phyloP scores from a whole-genome alignment of 2,113 vertebrate genomes.

The Paramisgurnus dabryanus region DNA sequence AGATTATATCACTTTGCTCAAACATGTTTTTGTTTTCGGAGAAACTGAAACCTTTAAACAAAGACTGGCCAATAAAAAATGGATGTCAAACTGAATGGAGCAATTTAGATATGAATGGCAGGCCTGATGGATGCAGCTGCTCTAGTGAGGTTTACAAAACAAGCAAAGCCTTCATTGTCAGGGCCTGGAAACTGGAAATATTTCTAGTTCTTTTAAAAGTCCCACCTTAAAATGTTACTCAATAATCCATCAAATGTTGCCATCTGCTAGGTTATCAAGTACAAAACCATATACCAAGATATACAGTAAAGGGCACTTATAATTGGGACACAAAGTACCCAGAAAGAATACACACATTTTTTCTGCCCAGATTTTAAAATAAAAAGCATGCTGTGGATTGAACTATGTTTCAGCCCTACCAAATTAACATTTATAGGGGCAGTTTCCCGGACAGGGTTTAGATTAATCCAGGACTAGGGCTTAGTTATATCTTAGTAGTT shows the following conservation, averaged over 20 bases:
- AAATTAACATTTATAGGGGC: no score
- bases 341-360: neutral
- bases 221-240: neutral
- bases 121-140: slow-evolving; percentile 18
- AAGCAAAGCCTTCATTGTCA: slow-evolving; percentile 8
- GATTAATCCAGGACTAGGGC: no score
- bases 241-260: no score
- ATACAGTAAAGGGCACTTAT: no score
- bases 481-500: no score
- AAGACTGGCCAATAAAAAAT: slow-evolving; percentile 26
- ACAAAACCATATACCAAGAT: no score
- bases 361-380: no score
- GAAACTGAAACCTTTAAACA: slow-evolving; percentile 10
- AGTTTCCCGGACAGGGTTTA: no score
- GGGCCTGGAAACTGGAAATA: slow-evolving; percentile 14
- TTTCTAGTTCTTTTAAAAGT: slow-evolving; percentile 4
- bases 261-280: no score
- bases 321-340: no score
- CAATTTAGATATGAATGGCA: slow-evolving; percentile 38
- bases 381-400: no score
- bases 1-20: slow-evolving; percentile 38
- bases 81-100: slow-evolving; percentile 47
- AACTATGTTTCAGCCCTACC: no score
- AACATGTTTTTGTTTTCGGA: slow-evolving; percentile 38
- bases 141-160: slow-evolving; percentile 33